Conservation (phyloP, 2,113 vertebrate genomes). For the Megaptera novaeangliae region DNA sequence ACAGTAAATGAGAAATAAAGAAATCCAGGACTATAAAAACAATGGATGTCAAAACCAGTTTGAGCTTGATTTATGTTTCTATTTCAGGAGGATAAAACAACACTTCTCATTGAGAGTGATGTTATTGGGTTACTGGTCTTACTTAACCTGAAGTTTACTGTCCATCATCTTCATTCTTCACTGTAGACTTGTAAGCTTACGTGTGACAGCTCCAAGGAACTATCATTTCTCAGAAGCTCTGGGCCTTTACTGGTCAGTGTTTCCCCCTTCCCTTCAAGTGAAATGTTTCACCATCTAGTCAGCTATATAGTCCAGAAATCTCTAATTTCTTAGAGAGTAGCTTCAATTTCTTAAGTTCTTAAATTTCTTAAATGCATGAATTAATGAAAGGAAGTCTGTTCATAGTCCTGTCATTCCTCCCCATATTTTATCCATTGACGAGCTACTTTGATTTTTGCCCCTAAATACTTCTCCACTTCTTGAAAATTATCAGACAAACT, state of each 20-base stretch:
- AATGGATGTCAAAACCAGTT: neutral
- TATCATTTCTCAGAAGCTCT: neutral
- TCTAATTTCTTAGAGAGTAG: neutral
- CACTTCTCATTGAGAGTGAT: neutral
- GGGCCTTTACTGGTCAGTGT: neutral
- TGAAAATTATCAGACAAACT: neutral
- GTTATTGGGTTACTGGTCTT: neutral
- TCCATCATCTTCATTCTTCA: neutral
- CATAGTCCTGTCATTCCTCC: neutral
- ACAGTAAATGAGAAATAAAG: neutral
- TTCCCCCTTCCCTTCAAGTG: neutral
- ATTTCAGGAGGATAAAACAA: neutral
- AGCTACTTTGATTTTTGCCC: neutral
- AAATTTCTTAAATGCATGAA: neutral
- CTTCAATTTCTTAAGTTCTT: neutral
- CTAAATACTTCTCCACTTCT: neutral
- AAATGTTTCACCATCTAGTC: neutral
- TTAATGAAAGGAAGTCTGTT: neutral
- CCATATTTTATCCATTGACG: neutral
- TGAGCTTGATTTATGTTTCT: constrained; percentile 8
- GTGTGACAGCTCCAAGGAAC: neutral
- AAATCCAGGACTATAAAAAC: neutral
- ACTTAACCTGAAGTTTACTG: neutral
- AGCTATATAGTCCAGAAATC: neutral
- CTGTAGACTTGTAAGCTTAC: neutral